Evolutionary conservation across 2,113 vertebrate species (phyloP).

Genomic region (Calidris pygmaea): DNA sequence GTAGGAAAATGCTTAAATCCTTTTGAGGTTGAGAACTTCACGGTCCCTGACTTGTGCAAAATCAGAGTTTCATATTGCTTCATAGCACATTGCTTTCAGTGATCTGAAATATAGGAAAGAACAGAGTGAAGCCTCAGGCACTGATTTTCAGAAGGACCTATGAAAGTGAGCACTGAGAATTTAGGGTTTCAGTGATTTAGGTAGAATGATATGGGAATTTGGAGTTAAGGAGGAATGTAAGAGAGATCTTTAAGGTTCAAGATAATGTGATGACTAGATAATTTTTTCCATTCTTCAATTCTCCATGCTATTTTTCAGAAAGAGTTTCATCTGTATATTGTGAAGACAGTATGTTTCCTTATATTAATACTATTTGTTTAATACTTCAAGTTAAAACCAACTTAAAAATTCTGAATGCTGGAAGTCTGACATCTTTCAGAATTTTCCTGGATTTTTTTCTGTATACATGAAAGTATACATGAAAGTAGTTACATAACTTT

Average conservation of each 20-base stretch:
- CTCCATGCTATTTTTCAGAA: neutral
- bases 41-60: neutral
- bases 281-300: neutral
- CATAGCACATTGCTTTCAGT: neutral
- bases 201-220: neutral
- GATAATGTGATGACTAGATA: neutral
- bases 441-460: neutral
- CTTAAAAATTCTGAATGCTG: neutral
- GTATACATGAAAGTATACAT: neutral
- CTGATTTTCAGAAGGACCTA: neutral
- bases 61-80: neutral
- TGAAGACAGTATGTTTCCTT: neutral
- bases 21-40: neutral
- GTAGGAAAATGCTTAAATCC: neutral
- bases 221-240: neutral
- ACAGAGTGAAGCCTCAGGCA: neutral
- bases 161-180: neutral
- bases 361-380: neutral
- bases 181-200: neutral
- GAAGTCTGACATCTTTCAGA: neutral
- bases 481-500: neutral
- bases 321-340: neutral
- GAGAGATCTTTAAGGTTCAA: neutral
- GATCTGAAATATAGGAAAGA: neutral
- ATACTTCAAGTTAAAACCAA: neutral